phyloP scores from a whole-genome alignment of 1,140 invertebrate genomes.

The Drosophila gunungcola region DNA sequence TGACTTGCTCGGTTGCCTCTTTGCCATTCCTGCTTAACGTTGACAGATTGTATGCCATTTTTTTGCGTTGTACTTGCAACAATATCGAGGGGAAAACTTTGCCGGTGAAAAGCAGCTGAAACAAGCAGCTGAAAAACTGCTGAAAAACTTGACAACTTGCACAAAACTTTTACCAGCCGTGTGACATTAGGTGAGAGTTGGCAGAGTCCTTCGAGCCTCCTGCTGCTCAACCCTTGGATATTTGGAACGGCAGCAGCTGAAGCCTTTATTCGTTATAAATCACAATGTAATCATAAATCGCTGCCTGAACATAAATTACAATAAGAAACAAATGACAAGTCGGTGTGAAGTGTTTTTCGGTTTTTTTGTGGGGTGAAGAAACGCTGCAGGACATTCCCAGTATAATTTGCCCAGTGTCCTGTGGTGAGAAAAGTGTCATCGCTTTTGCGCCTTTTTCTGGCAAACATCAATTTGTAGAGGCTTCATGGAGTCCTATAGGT shows the following conservation, averaged over 20 bases:
- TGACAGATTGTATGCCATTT: conserved; percentile 83
- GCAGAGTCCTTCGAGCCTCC: conserved; percentile 14
- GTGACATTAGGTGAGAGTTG: conserved; percentile 70
- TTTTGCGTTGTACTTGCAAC: conserved; percentile 75
- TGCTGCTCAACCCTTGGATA: conserved; percentile 34
- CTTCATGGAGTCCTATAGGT: conserved; percentile 17
- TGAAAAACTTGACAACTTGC: conserved; percentile 70
- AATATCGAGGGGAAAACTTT: conserved; percentile 73
- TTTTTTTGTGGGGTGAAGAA: background rate
- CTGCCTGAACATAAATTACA: conserved; percentile 73
- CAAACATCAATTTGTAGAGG: conserved; percentile 43
- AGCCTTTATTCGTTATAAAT: conserved; percentile 74
- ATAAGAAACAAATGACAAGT: conserved; percentile 74
- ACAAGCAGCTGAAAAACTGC: conserved; percentile 72
- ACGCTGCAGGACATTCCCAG: conserved; percentile 40
- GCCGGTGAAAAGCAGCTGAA: conserved; percentile 70
- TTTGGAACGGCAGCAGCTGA: conserved; percentile 45
- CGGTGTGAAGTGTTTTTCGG: conserved; percentile 30
- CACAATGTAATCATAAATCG: conserved; percentile 75
- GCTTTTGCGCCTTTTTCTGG: conserved; percentile 19
- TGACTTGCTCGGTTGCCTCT: conserved; percentile 21
- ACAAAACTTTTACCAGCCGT: conserved; percentile 68
- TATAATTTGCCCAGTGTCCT: conserved; percentile 43
- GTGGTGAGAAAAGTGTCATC: conserved; percentile 36
- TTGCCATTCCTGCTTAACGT: conserved; percentile 51